These are phyloP conservation scores for Ellobium chinense DNA, from an alignment of 2,888 invertebrate genomes.

Conservation along the genomic window DNA sequence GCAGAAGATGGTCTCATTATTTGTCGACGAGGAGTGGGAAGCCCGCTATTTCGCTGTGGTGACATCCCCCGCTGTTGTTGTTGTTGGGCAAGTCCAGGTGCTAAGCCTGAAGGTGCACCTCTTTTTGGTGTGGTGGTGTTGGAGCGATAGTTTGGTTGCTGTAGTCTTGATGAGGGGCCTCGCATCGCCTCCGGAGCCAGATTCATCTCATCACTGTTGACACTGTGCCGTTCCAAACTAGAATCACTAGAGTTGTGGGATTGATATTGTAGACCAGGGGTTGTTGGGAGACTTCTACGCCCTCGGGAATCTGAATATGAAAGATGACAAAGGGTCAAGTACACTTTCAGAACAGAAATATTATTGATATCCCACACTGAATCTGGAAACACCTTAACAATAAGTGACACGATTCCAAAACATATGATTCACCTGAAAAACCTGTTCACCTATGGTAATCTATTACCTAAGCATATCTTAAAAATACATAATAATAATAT, in stretches of 20 bases:
- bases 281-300: constrained; percentile 68
- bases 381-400: too few species aligned
- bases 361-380: too few species aligned
- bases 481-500: too few species aligned
- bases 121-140: constrained; percentile 36
- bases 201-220: constrained; percentile 59
- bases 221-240: constrained; percentile 65
- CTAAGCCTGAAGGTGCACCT: constrained; percentile 50
- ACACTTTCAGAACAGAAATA: too few species aligned
- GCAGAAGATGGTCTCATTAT: constrained; percentile 64
- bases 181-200: constrained; percentile 53
- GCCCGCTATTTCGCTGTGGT: constrained; percentile 68
- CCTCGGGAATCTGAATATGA: constrained; percentile 56
- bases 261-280: constrained; percentile 62
- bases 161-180: constrained; percentile 52
- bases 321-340: too few species aligned
- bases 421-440: too few species aligned
- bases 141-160: constrained; percentile 49
- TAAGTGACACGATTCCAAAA: too few species aligned
- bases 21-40: constrained; percentile 67
- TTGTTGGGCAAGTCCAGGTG: constrained; percentile 26
- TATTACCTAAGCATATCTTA: too few species aligned
- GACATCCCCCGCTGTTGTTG: constrained; percentile 55
- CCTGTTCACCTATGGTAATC: too few species aligned
- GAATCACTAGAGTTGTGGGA: constrained; percentile 70